Conservation (phyloP, 2,797 vertebrate genomes). For the Adelosebastes latens region DNA sequence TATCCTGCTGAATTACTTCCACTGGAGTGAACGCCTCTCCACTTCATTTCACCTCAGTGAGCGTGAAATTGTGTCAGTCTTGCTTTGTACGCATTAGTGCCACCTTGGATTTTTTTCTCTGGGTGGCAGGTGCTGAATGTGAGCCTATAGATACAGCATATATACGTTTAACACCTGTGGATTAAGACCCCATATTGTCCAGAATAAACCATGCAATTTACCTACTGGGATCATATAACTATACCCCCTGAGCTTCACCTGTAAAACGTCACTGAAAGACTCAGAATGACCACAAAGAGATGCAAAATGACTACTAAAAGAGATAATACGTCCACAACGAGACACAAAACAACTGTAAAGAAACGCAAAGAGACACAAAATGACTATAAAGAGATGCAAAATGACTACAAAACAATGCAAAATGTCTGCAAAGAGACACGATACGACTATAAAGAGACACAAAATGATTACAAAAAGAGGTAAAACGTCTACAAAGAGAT, state of each 20-base stretch:
- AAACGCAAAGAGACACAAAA: too few species aligned
- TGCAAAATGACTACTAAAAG: too few species aligned
- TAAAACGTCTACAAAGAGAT: too few species aligned
- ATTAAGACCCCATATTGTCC: background rate
- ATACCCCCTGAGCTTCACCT: background rate
- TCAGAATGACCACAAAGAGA: too few species aligned
- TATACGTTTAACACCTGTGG: background rate
- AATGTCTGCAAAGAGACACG: too few species aligned
- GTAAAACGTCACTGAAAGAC: too few species aligned
- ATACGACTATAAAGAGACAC: too few species aligned
- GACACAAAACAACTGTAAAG: too few species aligned
- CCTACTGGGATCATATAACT: background rate
- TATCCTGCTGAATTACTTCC: conserved; percentile 3
- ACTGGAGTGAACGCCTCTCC: background rate
- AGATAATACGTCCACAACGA: too few species aligned
- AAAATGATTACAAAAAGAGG: too few species aligned
- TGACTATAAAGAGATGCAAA: too few species aligned
- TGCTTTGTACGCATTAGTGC: background rate
- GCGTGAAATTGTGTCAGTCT: background rate
- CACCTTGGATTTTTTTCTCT: background rate
- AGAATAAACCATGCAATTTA: background rate
- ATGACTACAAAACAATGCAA: too few species aligned
- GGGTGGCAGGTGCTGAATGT: background rate
- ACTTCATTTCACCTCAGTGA: conserved; percentile 9
- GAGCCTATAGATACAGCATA: background rate